Conservation (phyloP, 1,140 invertebrate species). For the Aporrectodea caliginosa region DNA sequence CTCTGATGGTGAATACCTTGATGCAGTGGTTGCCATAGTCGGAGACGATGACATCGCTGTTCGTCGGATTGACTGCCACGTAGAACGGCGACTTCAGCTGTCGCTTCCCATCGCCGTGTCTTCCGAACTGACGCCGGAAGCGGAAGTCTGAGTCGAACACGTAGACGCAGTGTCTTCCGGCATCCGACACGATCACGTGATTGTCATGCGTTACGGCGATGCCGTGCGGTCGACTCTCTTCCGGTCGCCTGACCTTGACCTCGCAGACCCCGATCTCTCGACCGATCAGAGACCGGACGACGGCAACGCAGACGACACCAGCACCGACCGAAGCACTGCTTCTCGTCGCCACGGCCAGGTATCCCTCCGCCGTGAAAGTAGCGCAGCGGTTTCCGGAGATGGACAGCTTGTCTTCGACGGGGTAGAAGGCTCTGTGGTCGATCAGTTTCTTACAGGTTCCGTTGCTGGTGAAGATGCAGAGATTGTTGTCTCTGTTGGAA, state of each 20-base stretch:
- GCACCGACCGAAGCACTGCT: slow-evolving; percentile 5
- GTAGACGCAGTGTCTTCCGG: slow-evolving; percentile 28
- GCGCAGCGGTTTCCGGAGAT: slow-evolving; percentile 14
- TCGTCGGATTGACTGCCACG: slow-evolving; percentile 20
- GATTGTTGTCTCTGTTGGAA: slow-evolving; percentile 8
- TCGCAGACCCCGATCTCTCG: not conserved
- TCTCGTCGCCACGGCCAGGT: slow-evolving; percentile 20
- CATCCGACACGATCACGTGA: slow-evolving; percentile 43
- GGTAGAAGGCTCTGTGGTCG: slow-evolving; percentile 22
- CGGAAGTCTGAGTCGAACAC: slow-evolving; percentile 23
- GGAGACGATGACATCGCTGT: slow-evolving; percentile 36
- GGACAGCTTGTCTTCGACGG: too few relatives aligned
- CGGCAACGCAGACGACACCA: too few relatives aligned
- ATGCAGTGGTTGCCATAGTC: slow-evolving; percentile 27
- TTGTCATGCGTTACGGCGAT: slow-evolving; percentile 40
- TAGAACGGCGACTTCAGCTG: slow-evolving; percentile 30
- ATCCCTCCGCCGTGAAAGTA: slow-evolving; percentile 22
- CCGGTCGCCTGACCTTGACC: not conserved
- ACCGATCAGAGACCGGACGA: slow-evolving; percentile 13
- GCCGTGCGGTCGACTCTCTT: slow-evolving; percentile 40
- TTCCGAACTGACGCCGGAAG: slow-evolving; percentile 21
- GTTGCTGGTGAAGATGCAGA: slow-evolving; percentile 11
- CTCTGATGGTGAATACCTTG: slow-evolving; percentile 30
- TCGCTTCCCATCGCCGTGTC: slow-evolving; percentile 5
- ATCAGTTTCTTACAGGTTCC: slow-evolving; percentile 23